These are phyloP conservation scores for Bradypodion pumilum DNA, from an alignment of 2,797 vertebrate species.

Conservation along the genomic window DNA sequence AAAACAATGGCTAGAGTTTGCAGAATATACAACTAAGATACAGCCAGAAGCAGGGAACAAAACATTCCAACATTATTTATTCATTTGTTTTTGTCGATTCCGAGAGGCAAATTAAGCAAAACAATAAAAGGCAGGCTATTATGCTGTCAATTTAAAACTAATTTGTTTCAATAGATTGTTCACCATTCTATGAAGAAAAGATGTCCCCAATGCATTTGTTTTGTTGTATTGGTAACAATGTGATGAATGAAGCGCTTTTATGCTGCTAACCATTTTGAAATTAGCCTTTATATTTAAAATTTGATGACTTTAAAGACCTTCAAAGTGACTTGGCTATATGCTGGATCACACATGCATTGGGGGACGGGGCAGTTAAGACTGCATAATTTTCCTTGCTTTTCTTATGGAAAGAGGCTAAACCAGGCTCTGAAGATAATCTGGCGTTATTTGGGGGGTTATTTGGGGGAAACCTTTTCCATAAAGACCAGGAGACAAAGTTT, in stretches of 20 bases:
- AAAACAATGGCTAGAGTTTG: too few species aligned
- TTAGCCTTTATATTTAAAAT: background rate
- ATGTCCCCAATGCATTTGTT: background rate
- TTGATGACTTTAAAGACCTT: too few species aligned
- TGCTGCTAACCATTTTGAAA: background rate
- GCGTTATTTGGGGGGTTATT: too few species aligned
- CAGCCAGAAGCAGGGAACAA: too few species aligned
- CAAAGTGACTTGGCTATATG: too few species aligned
- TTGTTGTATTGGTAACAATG: constrained; percentile 1
- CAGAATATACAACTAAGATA: too few species aligned
- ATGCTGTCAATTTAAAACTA: too few species aligned
- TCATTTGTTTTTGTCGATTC: background rate
- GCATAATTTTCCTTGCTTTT: background rate
- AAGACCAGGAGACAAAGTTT: too few species aligned
- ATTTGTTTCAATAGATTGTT: background rate
- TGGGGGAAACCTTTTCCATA: too few species aligned
- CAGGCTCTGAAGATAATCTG: background rate
- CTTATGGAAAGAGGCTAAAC: background rate
- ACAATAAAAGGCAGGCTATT: background rate
- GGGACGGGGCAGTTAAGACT: background rate
- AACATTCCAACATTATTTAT: too few species aligned
- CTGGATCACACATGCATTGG: too few species aligned
- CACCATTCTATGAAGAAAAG: background rate
- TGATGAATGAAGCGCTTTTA: background rate
- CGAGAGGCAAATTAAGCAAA: background rate